Conservation (phyloP, 2,113 vertebrate genomes). For the Melanotaenia duboulayi region DNA sequence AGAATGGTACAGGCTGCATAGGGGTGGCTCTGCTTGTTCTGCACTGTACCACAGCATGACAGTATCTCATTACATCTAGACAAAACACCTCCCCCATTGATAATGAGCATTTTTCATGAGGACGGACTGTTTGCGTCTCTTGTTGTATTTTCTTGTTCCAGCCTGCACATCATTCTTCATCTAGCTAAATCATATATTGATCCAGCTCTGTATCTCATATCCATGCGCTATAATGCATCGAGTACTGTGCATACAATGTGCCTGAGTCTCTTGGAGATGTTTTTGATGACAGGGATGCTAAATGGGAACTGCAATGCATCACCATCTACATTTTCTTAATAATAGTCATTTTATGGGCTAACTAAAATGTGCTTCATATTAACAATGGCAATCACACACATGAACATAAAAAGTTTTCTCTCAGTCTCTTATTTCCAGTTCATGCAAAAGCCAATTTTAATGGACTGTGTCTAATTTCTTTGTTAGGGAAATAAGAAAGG, state of each 20-base stretch:
- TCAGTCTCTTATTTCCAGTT: constrained; percentile 16
- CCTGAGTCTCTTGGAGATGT: constrained; percentile 43
- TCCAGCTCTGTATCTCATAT: constrained; percentile 71
- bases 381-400: constrained; percentile 42
- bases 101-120: constrained; percentile 83
- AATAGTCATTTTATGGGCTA: constrained; percentile 64
- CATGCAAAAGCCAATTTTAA: constrained; percentile 39
- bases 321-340: constrained; percentile 69
- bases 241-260: constrained; percentile 51
- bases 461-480: constrained; percentile 48
- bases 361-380: constrained; percentile 71
- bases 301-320: constrained; percentile 51
- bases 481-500: constrained; percentile 41
- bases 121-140: constrained; percentile 61
- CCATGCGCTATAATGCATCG: constrained; percentile 63
- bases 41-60: constrained; percentile 81
- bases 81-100: constrained; percentile 80
- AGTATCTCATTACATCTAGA: constrained; percentile 83
- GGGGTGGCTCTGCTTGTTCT: constrained; percentile 80
- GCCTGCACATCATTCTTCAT: constrained; percentile 74
- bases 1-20: constrained; percentile 76
- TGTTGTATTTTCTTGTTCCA: constrained; percentile 64
- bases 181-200: constrained; percentile 74
- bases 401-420: constrained; percentile 44
- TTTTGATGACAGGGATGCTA: constrained; percentile 49